A percentile compares a stretch with the other conserved stretches of the same genome.
Evolutionary conservation across 2,888 invertebrate genomes (phyloP).

Genomic region (Meandrusa payeni): DNA sequence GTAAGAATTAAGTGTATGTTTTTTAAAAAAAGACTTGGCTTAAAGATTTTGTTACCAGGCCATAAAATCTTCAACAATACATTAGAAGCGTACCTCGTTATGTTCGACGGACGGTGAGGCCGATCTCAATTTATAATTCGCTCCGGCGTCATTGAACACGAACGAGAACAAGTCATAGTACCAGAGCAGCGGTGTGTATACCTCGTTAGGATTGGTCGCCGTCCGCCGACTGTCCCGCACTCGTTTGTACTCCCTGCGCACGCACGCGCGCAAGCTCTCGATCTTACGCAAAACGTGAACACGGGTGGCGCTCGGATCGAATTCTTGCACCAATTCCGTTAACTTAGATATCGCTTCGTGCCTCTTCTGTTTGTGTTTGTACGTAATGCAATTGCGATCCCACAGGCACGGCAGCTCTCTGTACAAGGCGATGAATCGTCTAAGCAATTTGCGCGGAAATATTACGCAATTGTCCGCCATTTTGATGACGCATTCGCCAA

Average conservation of each 20-base stretch:
- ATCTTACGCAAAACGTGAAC: slow-evolving; percentile 68
- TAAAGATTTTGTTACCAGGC: too few relatives aligned
- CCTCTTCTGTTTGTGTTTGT: slow-evolving; percentile 55
- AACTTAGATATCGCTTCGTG: slow-evolving; percentile 58
- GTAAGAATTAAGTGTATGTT: too few relatives aligned
- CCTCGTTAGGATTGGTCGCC: slow-evolving; percentile 43
- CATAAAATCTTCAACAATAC: too few relatives aligned
- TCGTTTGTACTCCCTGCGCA: slow-evolving; percentile 57
- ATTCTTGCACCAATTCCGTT: slow-evolving; percentile 56
- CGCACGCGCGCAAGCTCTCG: slow-evolving; percentile 67
- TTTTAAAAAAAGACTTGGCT: too few relatives aligned
- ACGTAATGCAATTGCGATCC: slow-evolving; percentile 48
- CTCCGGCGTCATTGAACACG: slow-evolving; percentile 45
- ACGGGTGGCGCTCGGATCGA: slow-evolving; percentile 58
- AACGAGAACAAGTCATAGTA: slow-evolving; percentile 61
- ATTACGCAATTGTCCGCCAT: slow-evolving; percentile 47
- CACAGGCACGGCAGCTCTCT: slow-evolving; percentile 57
- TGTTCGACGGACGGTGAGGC: slow-evolving; percentile 19
- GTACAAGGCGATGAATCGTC: slow-evolving; percentile 54
- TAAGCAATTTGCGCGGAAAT: slow-evolving; percentile 59
- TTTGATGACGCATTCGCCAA: slow-evolving; percentile 44
- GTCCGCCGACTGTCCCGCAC: slow-evolving; percentile 48
- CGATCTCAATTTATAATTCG: slow-evolving; percentile 29
- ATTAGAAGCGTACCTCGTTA: slow-evolving; percentile 15
- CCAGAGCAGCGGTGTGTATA: slow-evolving; percentile 61